Base-by-base conservation (phyloP, 2,113 vertebrate genomes). In the Heloderma charlesbogerti region DNA sequence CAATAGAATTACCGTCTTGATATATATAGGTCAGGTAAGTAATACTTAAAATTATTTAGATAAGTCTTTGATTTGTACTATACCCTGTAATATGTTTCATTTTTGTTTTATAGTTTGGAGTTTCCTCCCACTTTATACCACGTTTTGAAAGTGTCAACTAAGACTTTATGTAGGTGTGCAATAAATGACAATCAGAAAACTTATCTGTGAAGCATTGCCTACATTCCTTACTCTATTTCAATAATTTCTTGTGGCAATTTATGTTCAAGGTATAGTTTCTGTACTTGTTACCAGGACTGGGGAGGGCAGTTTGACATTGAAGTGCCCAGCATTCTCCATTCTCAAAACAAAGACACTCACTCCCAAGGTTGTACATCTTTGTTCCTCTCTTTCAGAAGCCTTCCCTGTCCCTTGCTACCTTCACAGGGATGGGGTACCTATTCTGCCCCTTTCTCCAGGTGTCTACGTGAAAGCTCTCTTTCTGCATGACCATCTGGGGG, bases 191-290 rank as follows among this genome's bases (percentile, higher is more conserved):
- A 90, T 22, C 84, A 83, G 92, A 93, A 0, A 89, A 95, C 88
- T 93, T 88, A 79, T 91, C 92, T 95, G 75, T 92, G 94, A 94
- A 92, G 63, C 54, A 94, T 91, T 69, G 78, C 91, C 80, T 93
- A 94, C 22, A 92, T 87, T 90, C 87, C 82, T 27, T 37, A 71
- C 88, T 91, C 54, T 84, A 94, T 92, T 31, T 16, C n/a, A 74
- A 7, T 74, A 37, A 71, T 27, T n/a, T 93, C 77, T 86, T 87
- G 93, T 82, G 57, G 71, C 90, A 87, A 91, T 4, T 5, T 27
- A 25, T 9, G 79, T 75, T 72, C 84, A 92, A 95, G 91, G 66
- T 93, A 81, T 2, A 94, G 1, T 67, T 93, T 48, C 25, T 13
- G 37, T 15, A 1, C 88, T 86, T 92, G 60, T 63, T 63, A 18